These are phyloP conservation scores for Corbicula japonica DNA, from an alignment of 2,888 invertebrate species.

Conservation along the genomic window DNA sequence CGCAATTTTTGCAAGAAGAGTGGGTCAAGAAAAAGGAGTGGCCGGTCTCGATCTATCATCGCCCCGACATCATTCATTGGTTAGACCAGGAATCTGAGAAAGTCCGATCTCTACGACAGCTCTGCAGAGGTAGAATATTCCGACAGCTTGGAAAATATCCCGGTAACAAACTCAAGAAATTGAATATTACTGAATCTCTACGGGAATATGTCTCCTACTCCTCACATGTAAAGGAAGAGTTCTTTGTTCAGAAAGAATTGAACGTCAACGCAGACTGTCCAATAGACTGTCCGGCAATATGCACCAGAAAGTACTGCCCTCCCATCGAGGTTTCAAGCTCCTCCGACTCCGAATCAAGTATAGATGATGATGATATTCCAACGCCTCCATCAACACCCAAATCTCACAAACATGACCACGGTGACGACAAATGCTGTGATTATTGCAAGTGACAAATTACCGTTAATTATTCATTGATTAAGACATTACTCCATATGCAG, in stretches of 20 bases:
- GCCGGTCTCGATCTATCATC: conserved; percentile 81
- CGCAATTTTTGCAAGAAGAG: conserved; percentile 77
- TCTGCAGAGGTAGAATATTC: conserved; percentile 78
- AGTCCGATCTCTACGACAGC: conserved; percentile 69
- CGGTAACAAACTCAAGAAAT: conserved; percentile 69
- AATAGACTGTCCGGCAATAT: conserved; percentile 78
- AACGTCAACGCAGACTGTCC: conserved; percentile 78
- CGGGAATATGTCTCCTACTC: conserved; percentile 75
- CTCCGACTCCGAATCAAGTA: conserved; percentile 72
- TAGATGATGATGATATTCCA: conserved; percentile 60
- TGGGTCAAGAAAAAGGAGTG: conserved; percentile 76
- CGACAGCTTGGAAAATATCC: conserved; percentile 74
- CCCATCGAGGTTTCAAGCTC: conserved; percentile 79
- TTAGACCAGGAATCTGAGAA: conserved; percentile 69
- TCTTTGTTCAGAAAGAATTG: conserved; percentile 70
- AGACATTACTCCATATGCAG: too few species aligned
- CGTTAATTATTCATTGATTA: too few species aligned
- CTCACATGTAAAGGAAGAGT: conserved; percentile 75
- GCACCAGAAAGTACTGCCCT: conserved; percentile 75
- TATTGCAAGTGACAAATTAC: conserved; percentile 56
- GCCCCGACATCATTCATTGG: conserved; percentile 77
- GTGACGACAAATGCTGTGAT: conserved; percentile 51
- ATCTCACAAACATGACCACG: conserved; percentile 33
- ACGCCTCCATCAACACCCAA: conserved; percentile 3
- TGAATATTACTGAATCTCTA: conserved; percentile 74